Evolutionary conservation across 2,797 vertebrate genomes (phyloP), one percentile per base, ranked within the genome.

Genomic region (Mormyrus hasselquistii): DNA sequence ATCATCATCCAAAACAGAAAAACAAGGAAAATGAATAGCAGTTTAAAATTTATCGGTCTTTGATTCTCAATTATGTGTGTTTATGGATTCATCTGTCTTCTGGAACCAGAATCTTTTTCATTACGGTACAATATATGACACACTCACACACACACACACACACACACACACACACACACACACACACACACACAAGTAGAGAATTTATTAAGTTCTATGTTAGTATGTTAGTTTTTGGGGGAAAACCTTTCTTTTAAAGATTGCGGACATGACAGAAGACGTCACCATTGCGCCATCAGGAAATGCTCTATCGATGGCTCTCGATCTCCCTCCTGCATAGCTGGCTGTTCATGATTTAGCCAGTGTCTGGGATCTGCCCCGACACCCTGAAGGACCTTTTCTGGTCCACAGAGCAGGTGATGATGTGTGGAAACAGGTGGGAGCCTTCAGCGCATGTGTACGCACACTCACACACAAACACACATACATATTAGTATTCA

Each of bases 1-100:
- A 99, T 99, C 98, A 99, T 99, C 98, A 99, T 99, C 98, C 98
- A 98, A 97, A 47, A 69, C 50, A 89, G 94, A 97, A 97, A 86
- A 86, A 86, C 47, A 97, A 98, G 98, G 38, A 99, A 97, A 99
- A 99, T 98, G 98, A 98, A 99, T 98, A 98, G 98, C 99, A 99
- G 98, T 99, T 99, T 99, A 99, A 99, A 99, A 99, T 99, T 99
- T 99, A 99, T 99, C 98, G 99, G 98, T 98, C 98, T 99, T 99
- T 99, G 99, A 99, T 99, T 99, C 99, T 99, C 98, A 99, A 99
- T 99, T 99, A 99, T 99, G 98, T 96, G 97, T 99, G 98, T 99
- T 99, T 99, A 99, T 99, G 98, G 98, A 98, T 99, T 99, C 98
- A 99, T 99, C 98, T 98, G 98, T 99, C 99, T 99, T 99, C 98